phyloP scores from a whole-genome alignment of 2,888 invertebrate genomes.

The Fabriciana adippe region DNA sequence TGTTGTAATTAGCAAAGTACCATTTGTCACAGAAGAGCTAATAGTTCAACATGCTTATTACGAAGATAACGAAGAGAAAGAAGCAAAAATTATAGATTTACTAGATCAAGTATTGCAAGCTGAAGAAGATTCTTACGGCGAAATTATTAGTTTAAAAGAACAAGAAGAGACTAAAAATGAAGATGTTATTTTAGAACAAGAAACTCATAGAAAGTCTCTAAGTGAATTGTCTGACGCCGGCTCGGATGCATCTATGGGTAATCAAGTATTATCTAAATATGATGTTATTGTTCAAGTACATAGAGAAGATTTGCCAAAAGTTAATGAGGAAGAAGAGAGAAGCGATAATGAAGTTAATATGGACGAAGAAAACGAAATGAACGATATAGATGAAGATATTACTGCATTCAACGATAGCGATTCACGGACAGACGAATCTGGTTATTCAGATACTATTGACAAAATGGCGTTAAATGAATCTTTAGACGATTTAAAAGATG shows the following conservation, averaged over 20 bases:
- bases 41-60: constrained; percentile 59
- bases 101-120: constrained; percentile 77
- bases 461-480: constrained; percentile 59
- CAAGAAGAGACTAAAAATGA: constrained; percentile 49
- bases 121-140: constrained; percentile 72
- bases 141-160: constrained; percentile 62
- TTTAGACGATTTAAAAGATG: constrained; percentile 54
- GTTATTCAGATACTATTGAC: constrained; percentile 74
- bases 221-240: constrained; percentile 73
- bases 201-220: constrained; percentile 65
- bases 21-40: constrained; percentile 56
- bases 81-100: constrained; percentile 75
- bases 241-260: constrained; percentile 71
- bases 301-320: constrained; percentile 76
- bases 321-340: constrained; percentile 68
- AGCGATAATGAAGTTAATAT: constrained; percentile 47
- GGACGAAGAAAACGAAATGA: constrained; percentile 33
- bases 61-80: constrained; percentile 70
- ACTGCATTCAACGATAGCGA: constrained; percentile 71
- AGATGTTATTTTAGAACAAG: constrained; percentile 42
- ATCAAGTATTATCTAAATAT: constrained; percentile 76
- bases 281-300: constrained; percentile 83
- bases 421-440: constrained; percentile 74
- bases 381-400: constrained; percentile 55
- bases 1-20: constrained; percentile 45